These are phyloP conservation scores for Cheilosia scutellata DNA, from an alignment of 2,888 invertebrate species.

Conservation along the genomic window DNA sequence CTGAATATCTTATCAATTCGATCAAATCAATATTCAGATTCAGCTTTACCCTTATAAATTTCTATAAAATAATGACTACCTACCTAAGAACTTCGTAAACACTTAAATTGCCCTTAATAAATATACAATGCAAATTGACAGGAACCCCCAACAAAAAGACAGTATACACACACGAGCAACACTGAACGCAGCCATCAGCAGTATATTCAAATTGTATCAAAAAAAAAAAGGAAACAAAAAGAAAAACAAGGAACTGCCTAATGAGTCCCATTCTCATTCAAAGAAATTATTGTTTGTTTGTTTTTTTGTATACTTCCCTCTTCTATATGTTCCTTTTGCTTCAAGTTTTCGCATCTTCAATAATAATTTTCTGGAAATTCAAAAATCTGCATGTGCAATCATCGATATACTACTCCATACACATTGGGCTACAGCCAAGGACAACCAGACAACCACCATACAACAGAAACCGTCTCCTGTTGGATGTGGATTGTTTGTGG, in stretches of 20 bases:
- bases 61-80: slow-evolving; percentile 74
- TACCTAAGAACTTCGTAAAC: slow-evolving; percentile 36
- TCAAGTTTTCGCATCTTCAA: slow-evolving; percentile 59
- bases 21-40: slow-evolving; percentile 73
- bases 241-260: slow-evolving; percentile 63
- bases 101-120: slow-evolving; percentile 73
- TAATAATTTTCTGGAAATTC: slow-evolving; percentile 75
- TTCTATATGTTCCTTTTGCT: neutral
- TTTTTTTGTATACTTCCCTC: slow-evolving; percentile 23
- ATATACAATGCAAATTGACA: slow-evolving; percentile 75
- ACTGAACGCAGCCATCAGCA: slow-evolving; percentile 44
- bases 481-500: slow-evolving; percentile 4
- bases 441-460: slow-evolving; percentile 25
- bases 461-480: slow-evolving; percentile 30
- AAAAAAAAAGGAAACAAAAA: slow-evolving; percentile 35
- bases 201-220: slow-evolving; percentile 69
- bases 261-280: slow-evolving; percentile 72
- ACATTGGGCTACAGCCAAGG: slow-evolving; percentile 11
- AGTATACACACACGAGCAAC: slow-evolving; percentile 26
- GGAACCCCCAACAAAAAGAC: slow-evolving; percentile 53
- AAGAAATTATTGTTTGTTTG: slow-evolving; percentile 30
- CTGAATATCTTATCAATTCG: slow-evolving; percentile 56
- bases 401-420: slow-evolving; percentile 35
- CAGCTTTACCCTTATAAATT: slow-evolving; percentile 65
- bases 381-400: slow-evolving; percentile 76